Conservation (phyloP, 2,113 vertebrate species). For the Apaloderma vittatum region DNA sequence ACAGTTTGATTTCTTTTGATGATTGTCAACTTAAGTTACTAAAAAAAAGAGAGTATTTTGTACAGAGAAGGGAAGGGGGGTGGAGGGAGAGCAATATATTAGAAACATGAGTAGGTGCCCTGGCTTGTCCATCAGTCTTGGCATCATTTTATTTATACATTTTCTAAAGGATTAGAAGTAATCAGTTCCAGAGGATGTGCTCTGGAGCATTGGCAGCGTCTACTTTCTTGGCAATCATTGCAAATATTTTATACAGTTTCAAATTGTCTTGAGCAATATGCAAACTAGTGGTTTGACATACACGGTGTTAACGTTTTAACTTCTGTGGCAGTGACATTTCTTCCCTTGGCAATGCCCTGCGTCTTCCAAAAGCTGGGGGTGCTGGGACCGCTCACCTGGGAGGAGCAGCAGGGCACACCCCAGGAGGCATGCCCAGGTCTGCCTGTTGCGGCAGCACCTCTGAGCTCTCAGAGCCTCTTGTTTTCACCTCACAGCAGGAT, state of each 20-base stretch:
- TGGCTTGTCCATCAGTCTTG: conserved; percentile 75
- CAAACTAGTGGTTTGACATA: not conserved
- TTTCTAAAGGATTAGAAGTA: conserved; percentile 77
- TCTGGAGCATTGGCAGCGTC: conserved; percentile 66
- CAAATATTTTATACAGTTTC: conserved; percentile 64
- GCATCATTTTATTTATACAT: conserved; percentile 77
- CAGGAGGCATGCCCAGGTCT: not conserved
- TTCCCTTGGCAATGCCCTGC: not conserved
- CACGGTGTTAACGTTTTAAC: conserved; percentile 5
- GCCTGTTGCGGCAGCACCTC: not conserved
- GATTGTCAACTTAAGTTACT: conserved; percentile 81
- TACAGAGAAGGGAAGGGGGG: conserved; percentile 35
- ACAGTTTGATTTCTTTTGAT: conserved; percentile 79
- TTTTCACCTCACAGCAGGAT: not conserved
- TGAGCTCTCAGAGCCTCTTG: not conserved
- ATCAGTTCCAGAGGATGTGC: conserved; percentile 82
- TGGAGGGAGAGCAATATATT: conserved; percentile 44
- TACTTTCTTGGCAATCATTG: conserved; percentile 74
- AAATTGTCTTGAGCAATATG: conserved; percentile 11
- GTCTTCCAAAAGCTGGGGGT: rapidly evolving
- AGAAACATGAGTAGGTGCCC: conserved; percentile 79
- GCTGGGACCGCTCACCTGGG: not conserved
- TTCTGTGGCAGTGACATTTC: not conserved
- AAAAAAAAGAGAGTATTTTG: conserved; percentile 70
- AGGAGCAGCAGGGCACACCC: not conserved